phyloP scores from a whole-genome alignment of 2,888 invertebrate genomes.

The Eupithecia vulgata region DNA sequence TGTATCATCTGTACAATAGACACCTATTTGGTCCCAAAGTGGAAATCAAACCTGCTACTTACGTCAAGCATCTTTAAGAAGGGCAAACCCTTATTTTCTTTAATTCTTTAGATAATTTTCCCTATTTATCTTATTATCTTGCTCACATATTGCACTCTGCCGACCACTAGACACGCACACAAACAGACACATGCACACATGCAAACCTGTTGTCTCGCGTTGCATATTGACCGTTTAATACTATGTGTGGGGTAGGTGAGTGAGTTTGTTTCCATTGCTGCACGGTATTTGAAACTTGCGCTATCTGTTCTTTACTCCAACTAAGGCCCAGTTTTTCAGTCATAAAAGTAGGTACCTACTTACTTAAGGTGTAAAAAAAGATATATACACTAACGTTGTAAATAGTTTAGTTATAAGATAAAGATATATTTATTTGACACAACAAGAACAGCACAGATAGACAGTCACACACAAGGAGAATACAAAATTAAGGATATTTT shows the following conservation, averaged over 20 bases:
- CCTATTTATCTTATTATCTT: slow-evolving; percentile 9
- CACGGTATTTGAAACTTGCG: neutral
- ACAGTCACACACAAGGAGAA: no score
- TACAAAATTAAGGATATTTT: no score
- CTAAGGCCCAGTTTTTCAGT: neutral
- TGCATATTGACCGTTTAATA: slow-evolving; percentile 80
- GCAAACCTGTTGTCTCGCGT: slow-evolving; percentile 41
- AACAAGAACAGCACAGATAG: no score
- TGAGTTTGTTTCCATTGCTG: slow-evolving; percentile 50
- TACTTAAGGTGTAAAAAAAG: no score
- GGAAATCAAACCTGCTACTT: neutral
- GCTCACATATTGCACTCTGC: slow-evolving; percentile 55
- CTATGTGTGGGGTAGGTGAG: slow-evolving; percentile 65
- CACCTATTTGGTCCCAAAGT: neutral
- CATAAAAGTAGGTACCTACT: no score
- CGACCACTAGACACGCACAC: slow-evolving; percentile 57
- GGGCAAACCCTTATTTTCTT: neutral
- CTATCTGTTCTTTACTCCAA: neutral
- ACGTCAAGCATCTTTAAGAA: neutral
- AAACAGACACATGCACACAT: slow-evolving; percentile 63
- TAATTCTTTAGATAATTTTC: no score
- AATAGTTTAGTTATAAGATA: no score
- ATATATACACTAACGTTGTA: no score
- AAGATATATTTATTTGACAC: no score
- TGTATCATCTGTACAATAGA: no score